A percentile compares a stretch with the other conserved stretches of the same genome.
phyloP scores from a whole-genome alignment of 2,113 vertebrate genomes.

The Piaya cayana region DNA sequence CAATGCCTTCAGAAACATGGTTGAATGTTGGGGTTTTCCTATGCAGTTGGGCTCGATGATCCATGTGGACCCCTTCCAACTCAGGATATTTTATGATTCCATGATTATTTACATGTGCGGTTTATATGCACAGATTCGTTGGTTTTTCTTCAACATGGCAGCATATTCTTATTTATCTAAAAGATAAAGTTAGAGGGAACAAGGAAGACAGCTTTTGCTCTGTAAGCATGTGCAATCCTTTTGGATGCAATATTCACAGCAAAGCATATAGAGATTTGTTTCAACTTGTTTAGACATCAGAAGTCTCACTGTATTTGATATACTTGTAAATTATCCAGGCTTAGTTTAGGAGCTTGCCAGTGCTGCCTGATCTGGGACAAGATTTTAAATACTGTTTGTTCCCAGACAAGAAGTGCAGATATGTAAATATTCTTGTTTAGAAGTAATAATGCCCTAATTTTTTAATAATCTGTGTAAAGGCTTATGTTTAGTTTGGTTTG shows the following conservation, averaged over 20 bases:
- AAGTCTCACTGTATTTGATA: slow-evolving; percentile 26
- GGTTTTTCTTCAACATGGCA: background rate
- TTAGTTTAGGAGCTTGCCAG: background rate
- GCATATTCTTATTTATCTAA: background rate
- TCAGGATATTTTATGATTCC: too few species aligned
- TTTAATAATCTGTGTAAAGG: background rate
- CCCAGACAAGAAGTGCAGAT: background rate
- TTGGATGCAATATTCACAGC: background rate
- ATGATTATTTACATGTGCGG: background rate
- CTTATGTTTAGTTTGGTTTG: background rate
- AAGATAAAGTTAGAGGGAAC: background rate
- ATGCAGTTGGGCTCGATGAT: too few species aligned
- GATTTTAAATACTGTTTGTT: background rate
- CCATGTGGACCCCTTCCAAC: too few species aligned
- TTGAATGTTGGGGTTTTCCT: too few species aligned
- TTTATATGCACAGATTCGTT: background rate
- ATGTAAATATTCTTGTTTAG: background rate
- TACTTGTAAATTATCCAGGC: background rate
- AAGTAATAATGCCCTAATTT: background rate
- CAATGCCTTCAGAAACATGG: too few species aligned
- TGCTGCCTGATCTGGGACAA: background rate
- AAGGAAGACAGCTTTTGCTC: background rate
- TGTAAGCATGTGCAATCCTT: background rate
- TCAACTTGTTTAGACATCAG: slow-evolving; percentile 23
- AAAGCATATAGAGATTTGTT: slow-evolving; percentile 17